Base-by-base conservation (phyloP, 2,888 invertebrate species). In the Rhynchonema sp. region DNA sequence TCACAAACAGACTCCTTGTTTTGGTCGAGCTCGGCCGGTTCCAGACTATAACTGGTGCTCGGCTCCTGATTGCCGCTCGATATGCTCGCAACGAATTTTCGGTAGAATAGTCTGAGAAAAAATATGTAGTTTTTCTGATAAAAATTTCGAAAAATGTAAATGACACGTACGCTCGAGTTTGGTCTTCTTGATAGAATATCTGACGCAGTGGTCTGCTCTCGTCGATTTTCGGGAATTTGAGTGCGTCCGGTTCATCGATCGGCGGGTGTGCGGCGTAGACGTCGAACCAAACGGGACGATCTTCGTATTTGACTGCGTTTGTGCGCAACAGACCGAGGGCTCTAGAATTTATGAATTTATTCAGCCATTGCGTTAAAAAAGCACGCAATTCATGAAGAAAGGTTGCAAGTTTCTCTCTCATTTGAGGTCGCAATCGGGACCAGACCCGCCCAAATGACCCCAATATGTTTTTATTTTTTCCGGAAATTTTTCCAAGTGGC, bases 271-370 rank as follows among this genome's bases (percentile, higher is more conserved):
- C 82, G 74, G 82, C 82, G 73, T 91, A 94, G 27, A 96, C 77
- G 71, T 88, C 86, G 72, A 84, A 89, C 96, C 96, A 96, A 17
- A 94, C 62, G 0, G 96, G 96, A 64, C 84, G 80, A 68, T 92
- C 88, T 65, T 84, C 83, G 60, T 82, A 78, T 70, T 82, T 83
- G 74, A 91, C 77, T 2, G 85, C 89, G 56, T 86, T 85, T 27
- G 85, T 80, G 62, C 82, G 80, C 22, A 94, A 72, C 46, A 96
- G 30, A 30, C 55, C 29, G 62, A 1, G 67, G 68, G 3, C 69
- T 68, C 76, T 69, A 68, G 17, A 17, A 38, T 38, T 38, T 38
- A 38, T 38, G 17, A 38, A 38, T 6, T 38, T 38, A 13, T 38
- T 38, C 6, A 38, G 38, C 38, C 38, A 38, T 13, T 13, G 17